Conservation (phyloP, 2,113 vertebrate species). For the Pogonocichla stellata region DNA sequence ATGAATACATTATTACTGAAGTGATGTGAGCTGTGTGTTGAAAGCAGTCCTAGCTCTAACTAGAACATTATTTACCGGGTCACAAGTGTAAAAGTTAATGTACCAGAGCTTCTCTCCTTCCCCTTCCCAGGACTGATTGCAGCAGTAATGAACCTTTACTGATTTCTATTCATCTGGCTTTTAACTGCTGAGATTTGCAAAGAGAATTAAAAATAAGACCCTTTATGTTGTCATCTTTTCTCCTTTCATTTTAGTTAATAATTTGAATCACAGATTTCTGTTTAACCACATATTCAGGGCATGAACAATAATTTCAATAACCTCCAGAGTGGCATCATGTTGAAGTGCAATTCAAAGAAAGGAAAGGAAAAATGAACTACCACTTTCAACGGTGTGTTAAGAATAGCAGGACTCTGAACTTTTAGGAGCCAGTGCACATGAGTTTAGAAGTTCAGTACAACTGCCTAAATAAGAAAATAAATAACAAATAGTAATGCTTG, state of each 20-base stretch:
- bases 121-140: slow-evolving; percentile 78
- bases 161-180: slow-evolving; percentile 79
- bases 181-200: slow-evolving; percentile 56
- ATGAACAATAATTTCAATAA: slow-evolving; percentile 4
- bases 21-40: slow-evolving; percentile 37
- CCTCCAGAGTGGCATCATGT: neutral
- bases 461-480: neutral
- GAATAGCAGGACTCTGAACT: neutral
- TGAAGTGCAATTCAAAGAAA: neutral
- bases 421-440: neutral
- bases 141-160: slow-evolving; percentile 85
- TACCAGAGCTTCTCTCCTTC: slow-evolving; percentile 80
- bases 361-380: neutral
- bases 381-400: neutral
- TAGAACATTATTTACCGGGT: slow-evolving; percentile 85
- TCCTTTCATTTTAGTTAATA: slow-evolving; percentile 31
- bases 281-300: neutral
- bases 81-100: slow-evolving; percentile 87
- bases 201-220: slow-evolving; percentile 58
- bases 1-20: slow-evolving; percentile 33
- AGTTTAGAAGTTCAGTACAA: neutral
- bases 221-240: slow-evolving; percentile 22
- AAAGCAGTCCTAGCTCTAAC: slow-evolving; percentile 73
- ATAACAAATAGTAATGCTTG: neutral
- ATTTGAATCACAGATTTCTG: neutral